phyloP scores from a whole-genome alignment of 35 echinoderm and acorn worm species.

The Holothuria glaberrima region DNA sequence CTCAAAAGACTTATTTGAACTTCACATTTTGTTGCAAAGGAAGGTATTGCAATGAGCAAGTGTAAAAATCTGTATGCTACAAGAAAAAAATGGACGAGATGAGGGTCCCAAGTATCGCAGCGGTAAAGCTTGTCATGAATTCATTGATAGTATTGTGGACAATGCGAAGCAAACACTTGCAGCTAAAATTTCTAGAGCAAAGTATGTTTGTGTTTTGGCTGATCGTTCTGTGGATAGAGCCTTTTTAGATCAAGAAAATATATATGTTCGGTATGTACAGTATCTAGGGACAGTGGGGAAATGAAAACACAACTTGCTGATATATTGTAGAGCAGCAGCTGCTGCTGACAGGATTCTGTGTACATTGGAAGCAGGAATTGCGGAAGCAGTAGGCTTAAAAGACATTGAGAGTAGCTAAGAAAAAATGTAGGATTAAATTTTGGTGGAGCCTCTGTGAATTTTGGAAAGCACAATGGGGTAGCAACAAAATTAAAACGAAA shows the following conservation, averaged over 20 bases:
- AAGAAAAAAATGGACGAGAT: conserved; percentile 42
- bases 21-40: conserved; percentile 19
- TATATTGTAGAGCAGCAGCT: no score
- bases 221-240: conserved; percentile 28
- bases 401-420: no score
- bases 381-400: no score
- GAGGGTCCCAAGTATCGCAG: conserved; percentile 23
- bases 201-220: conserved; percentile 30
- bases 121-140: conserved; percentile 34
- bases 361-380: no score
- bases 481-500: conserved; percentile 60
- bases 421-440: conserved; percentile 21
- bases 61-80: conserved; percentile 5
- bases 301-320: no score
- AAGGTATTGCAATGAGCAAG: conserved; percentile 49
- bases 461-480: conserved; percentile 44
- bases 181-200: background rate
- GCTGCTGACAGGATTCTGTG: no score
- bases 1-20: background rate
- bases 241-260: background rate
- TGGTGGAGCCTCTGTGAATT: conserved; percentile 52
- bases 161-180: conserved; percentile 3
- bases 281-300: background rate
- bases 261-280: conserved; percentile 1
- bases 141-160: conserved; percentile 15